Conservation (phyloP, 2,888 invertebrate genomes). For the Chironomus riparius region DNA sequence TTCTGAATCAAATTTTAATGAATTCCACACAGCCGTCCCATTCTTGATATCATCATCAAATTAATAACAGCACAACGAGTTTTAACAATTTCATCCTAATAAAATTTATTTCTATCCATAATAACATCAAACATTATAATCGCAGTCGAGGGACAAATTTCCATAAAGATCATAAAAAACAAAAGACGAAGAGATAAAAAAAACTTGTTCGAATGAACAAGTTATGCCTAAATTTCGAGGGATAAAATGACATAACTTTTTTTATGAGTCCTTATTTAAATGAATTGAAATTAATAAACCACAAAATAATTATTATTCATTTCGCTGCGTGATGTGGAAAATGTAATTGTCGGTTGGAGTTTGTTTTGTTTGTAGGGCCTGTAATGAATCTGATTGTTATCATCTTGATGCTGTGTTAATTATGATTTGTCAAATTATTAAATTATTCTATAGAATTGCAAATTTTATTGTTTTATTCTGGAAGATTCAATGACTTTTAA, state of each 20-base stretch:
- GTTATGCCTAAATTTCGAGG: constrained; percentile 7
- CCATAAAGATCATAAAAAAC: neutral
- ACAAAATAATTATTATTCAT: constrained; percentile 14
- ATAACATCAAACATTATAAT: neutral
- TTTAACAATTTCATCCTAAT: too few species aligned
- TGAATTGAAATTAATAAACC: constrained; percentile 28
- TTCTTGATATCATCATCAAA: too few species aligned
- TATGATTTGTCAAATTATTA: neutral
- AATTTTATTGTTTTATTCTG: neutral
- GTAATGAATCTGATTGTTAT: constrained; percentile 1
- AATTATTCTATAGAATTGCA: neutral
- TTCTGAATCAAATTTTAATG: too few species aligned
- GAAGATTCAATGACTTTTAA: neutral
- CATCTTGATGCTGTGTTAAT: constrained; percentile 6
- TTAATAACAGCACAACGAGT: too few species aligned
- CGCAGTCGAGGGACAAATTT: neutral
- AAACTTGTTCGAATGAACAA: neutral
- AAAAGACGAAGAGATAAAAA: neutral
- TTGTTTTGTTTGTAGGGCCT: neutral
- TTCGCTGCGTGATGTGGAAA: constrained; percentile 22
- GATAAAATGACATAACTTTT: neutral
- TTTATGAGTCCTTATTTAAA: constrained; percentile 13
- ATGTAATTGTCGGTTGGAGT: constrained; percentile 13
- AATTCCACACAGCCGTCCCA: too few species aligned
- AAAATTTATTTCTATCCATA: neutral